phyloP scores from a whole-genome alignment of 2,113 vertebrate genomes.

The Taurulus bubalis region DNA sequence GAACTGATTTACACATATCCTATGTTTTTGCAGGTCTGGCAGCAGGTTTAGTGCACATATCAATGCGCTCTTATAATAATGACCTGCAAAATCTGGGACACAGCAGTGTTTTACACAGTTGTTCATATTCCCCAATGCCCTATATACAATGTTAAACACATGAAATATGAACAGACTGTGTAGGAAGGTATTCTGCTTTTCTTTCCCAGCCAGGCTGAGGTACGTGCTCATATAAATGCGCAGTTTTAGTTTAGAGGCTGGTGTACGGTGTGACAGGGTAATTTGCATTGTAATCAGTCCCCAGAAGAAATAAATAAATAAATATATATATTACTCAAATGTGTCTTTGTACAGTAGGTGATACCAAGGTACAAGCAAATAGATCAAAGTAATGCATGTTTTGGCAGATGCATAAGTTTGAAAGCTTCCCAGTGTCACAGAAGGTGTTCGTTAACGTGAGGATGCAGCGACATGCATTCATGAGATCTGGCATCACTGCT shows the following conservation, averaged over 20 bases:
- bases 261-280: slow-evolving; percentile 42
- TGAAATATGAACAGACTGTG: slow-evolving; percentile 39
- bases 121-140: slow-evolving; percentile 49
- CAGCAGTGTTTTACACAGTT: slow-evolving; percentile 41
- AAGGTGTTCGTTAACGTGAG: slow-evolving; percentile 43
- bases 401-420: slow-evolving; percentile 62
- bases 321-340: slow-evolving; percentile 42
- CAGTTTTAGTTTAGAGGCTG: slow-evolving; percentile 36
- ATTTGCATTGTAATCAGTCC: slow-evolving; percentile 64
- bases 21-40: slow-evolving; percentile 16
- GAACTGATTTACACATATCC: slow-evolving; percentile 7
- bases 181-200: slow-evolving; percentile 29
- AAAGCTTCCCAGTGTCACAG: slow-evolving; percentile 52
- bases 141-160: slow-evolving; percentile 60
- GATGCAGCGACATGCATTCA: slow-evolving; percentile 31
- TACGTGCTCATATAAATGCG: slow-evolving; percentile 10
- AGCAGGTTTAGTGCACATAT: slow-evolving; percentile 34
- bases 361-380: slow-evolving; percentile 46
- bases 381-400: slow-evolving; percentile 60
- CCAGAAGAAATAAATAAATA: slow-evolving; percentile 17
- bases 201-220: slow-evolving; percentile 16
- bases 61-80: slow-evolving; percentile 57
- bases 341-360: slow-evolving; percentile 49
- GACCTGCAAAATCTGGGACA: slow-evolving; percentile 64
- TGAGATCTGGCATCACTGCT: slow-evolving; percentile 9